A percentile compares a stretch with the other conserved stretches of the same genome.
Conservation (phyloP, 2,113 vertebrate genomes). For the Mixornis gularis region DNA sequence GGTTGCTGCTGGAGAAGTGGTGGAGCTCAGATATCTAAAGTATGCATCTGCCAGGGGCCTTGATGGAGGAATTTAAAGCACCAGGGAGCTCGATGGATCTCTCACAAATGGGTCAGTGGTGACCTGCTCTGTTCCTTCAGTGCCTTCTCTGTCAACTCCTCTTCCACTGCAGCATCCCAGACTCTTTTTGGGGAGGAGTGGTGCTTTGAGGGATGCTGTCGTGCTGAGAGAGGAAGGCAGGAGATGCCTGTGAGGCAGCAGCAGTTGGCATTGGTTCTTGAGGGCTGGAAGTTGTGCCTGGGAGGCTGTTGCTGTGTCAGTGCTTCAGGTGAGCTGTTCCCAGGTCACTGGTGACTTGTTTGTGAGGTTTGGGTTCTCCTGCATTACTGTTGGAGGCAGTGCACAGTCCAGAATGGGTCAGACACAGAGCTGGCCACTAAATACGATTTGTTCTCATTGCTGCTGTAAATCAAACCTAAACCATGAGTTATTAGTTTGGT, state of each 20-base stretch:
- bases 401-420: neutral
- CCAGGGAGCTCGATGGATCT: neutral
- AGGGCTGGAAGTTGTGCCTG: neutral
- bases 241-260: neutral
- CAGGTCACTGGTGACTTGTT: neutral
- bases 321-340: neutral
- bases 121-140: neutral
- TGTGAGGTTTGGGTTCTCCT: neutral
- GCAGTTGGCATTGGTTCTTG: neutral
- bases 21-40: neutral
- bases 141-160: neutral
- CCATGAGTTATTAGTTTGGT: neutral
- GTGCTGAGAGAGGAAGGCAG: neutral
- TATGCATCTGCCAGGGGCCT: neutral
- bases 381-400: fast-evolving
- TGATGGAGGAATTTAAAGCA: neutral
- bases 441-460: neutral
- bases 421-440: fast-evolving
- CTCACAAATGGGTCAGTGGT: neutral
- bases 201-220: neutral
- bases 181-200: neutral
- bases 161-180: neutral
- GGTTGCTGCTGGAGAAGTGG: neutral
- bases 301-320: neutral
- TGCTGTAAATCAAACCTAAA: neutral